Percentiles rank a stretch among this genome's conserved stretches.
Evolutionary conservation across 2,113 vertebrate genomes (phyloP).

Genomic region (Malurus alboscapulatus): DNA sequence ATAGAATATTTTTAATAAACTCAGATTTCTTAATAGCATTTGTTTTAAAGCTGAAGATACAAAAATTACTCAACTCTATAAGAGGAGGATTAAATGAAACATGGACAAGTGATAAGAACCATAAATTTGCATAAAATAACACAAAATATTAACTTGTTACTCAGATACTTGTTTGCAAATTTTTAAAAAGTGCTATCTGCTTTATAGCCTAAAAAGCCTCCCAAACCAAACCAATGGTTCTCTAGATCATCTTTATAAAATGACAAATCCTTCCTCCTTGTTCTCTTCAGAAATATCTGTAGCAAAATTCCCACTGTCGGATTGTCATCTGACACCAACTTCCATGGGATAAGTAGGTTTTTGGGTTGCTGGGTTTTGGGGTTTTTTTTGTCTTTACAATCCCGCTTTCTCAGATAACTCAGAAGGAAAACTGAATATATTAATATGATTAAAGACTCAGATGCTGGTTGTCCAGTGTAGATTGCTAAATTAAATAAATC

Average conservation of each 20-base stretch:
- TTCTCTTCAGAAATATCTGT: background rate
- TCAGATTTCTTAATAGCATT: background rate
- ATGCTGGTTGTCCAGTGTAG: background rate
- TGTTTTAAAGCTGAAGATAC: background rate
- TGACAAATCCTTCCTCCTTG: background rate
- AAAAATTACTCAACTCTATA: background rate
- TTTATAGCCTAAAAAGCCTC: background rate
- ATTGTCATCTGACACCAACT: background rate
- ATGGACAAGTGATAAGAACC: background rate
- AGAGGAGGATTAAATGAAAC: background rate
- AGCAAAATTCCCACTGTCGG: background rate
- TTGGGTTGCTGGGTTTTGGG: background rate
- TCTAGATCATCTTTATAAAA: background rate
- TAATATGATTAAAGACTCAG: background rate
- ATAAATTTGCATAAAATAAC: background rate
- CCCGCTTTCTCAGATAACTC: background rate
- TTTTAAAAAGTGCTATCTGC: background rate
- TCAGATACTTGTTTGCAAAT: background rate
- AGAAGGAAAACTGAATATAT: background rate
- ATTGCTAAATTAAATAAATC: background rate
- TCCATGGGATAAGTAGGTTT: background rate
- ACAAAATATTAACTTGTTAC: background rate
- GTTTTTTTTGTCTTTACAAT: background rate
- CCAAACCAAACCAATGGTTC: background rate
- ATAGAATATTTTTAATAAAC: background rate